Base-by-base conservation (phyloP, 1,140 invertebrate genomes). In the Magallana gigas region DNA sequence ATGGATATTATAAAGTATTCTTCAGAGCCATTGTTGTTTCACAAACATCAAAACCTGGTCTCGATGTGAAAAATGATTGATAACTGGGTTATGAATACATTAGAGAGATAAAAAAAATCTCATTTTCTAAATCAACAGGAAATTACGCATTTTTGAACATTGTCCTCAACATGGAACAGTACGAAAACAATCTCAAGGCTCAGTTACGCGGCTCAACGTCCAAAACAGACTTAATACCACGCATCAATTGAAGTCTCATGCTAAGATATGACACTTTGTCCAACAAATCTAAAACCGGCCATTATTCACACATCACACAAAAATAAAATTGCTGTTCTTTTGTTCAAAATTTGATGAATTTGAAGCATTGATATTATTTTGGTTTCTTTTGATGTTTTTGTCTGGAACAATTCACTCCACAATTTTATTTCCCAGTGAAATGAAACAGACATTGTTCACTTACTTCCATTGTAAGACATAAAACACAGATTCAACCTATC, bases 1-100 rank as follows among this genome's bases (percentile, higher is more conserved):
- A 76, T 29, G 36, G 68, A 76, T 76, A 76, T 76, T 76, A 76
- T 29, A 12, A 23, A 76, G 68, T 76, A 76, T 76, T 76, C 23
- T 76, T 0, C 23, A 76, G 68, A 29, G 23, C 11, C 68, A 29
- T 76, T 76, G 68, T 76, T 76, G 68, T 76, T 76, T 76, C 36
- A 29, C 23, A 76, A 76, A 76, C 68, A 76, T 76, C 68, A 76
- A 76, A 76, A 76, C 68, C 23, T 36, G 68, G 68, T 29, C 29
- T 76, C 18, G 68, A 76, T 76, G 68, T 76, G 68, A 76, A 76
- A 76, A 76, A 76, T 76, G 68, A 76, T 76, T 76, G 68, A 76
- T 76, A 76, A 76, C 68, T 76, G 23, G 8, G 68, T 76, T 76
- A 29, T 76, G 68, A 76, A 76, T 76, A 76, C 68, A 29, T 76